Evolutionary conservation across 2,888 invertebrate species (phyloP), one percentile per base, ranked within the genome.

Genomic region (Philonicus albiceps): DNA sequence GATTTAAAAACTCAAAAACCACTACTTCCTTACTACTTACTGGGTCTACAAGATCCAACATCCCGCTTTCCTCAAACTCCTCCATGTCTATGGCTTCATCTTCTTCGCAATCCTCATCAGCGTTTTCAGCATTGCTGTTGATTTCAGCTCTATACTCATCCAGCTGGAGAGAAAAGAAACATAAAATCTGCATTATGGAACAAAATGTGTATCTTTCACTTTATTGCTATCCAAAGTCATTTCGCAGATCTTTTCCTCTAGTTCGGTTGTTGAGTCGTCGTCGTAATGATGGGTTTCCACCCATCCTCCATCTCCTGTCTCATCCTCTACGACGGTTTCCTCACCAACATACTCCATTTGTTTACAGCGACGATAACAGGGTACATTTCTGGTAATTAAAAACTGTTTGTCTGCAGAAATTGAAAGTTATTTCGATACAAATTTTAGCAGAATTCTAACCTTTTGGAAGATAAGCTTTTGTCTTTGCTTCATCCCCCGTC

Each of bases 1-100:
- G 78, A 74, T 76, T 34, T 75, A 85, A 86, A 84, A 27, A n/a
- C 19, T 73, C 64, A 55, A 76, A 64, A 85, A 81, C 19, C 11
- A 64, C 7, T 27, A 64, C 11, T 0, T 3, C 7, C 55, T n/a
- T n/a, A n/a, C n/a, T n/a, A 90, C 92, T 92, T 92, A 96, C 97
- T 89, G 96, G 96, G 91, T 98, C 98, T 86, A 96, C 95, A 90
- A 97, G 96, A 90, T 99, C 98, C 72, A 98, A 93, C 93, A 98
- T 95, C n/a, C 98, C 98, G 89, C 97, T 97, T 91, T 98, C 97
- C 93, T 98, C 98, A 93, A 98, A 99, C 89, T 96, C 97, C 91
- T 99, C 99, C 99, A 99, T 99, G 92, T 99, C 99, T 89, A 96
- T 96, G 0, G 98, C 97, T 91, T 98, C 98, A 86, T 96, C 98